A percentile compares a stretch with the other conserved stretches of the same genome.
Conservation (phyloP, 2,113 vertebrate genomes). For the Dryoscopus gambensis region DNA sequence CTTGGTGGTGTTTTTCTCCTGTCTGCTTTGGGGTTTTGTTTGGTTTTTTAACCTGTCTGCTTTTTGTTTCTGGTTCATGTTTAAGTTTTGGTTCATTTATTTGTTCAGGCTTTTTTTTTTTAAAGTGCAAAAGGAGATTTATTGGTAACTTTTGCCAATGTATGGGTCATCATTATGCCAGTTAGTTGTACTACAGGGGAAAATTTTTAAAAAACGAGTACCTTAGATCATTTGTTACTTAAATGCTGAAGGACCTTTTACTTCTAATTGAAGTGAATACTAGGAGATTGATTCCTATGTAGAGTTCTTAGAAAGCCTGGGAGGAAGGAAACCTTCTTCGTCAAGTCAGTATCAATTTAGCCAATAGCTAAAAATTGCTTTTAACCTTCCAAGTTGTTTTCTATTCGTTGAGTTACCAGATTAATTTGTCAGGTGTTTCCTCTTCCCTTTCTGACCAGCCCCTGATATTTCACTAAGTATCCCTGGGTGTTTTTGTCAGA, state of each 20-base stretch:
- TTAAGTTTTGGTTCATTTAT: not conserved
- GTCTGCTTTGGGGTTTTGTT: not conserved
- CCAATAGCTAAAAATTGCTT: not conserved
- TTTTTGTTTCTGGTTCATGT: not conserved
- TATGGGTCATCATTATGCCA: not conserved
- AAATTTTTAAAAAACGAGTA: not conserved
- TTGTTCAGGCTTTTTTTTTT: not conserved
- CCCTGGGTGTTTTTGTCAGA: not conserved
- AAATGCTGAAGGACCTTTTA: not conserved
- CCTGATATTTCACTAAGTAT: not conserved
- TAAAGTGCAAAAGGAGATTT: not conserved
- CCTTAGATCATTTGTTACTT: not conserved
- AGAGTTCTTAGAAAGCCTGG: not conserved
- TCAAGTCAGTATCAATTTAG: not conserved
- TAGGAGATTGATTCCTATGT: not conserved
- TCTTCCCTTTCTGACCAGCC: not conserved
- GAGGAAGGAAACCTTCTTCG: not conserved
- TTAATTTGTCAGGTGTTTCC: not conserved
- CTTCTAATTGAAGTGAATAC: not conserved
- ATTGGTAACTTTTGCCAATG: not conserved
- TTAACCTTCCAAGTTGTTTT: not conserved
- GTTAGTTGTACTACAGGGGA: not conserved
- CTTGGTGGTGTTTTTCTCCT: not conserved
- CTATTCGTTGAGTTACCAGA: not conserved
- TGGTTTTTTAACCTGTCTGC: not conserved